Evolutionary conservation across 2,797 vertebrate genomes (phyloP).

Genomic region (Psittacula echo): DNA sequence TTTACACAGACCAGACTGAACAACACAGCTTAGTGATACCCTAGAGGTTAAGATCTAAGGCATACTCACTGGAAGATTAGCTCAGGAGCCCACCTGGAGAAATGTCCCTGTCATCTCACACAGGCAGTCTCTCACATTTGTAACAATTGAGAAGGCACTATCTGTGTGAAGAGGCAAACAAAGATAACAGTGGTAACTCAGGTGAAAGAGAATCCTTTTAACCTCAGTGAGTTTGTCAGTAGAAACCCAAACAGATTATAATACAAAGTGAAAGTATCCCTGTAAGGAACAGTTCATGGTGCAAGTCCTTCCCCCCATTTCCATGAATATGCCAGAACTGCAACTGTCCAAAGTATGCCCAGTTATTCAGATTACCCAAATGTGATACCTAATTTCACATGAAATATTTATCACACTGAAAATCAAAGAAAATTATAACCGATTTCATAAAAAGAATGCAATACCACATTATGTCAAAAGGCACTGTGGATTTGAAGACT

Average conservation of each 20-base stretch:
- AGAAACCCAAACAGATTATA: background rate
- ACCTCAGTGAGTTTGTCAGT: background rate
- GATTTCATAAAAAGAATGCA: background rate
- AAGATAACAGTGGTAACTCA: background rate
- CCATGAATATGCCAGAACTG: background rate
- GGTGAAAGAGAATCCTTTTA: background rate
- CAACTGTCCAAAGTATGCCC: background rate
- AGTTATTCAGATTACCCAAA: background rate
- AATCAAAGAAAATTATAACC: background rate
- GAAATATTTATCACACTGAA: background rate
- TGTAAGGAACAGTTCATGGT: background rate
- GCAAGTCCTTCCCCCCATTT: background rate
- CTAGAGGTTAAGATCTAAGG: fast-evolving
- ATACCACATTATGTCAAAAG: background rate
- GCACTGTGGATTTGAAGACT: background rate
- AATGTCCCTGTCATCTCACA: background rate
- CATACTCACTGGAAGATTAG: background rate
- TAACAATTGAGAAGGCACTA: background rate
- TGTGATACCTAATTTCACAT: background rate
- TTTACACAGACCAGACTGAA: background rate
- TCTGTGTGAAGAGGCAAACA: background rate
- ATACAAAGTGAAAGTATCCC: background rate
- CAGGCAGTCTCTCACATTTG: background rate
- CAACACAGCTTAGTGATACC: background rate
- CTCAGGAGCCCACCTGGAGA: background rate